Base-by-base conservation (phyloP, 2,888 invertebrate genomes). In the Pollenia griseotomentosa region DNA sequence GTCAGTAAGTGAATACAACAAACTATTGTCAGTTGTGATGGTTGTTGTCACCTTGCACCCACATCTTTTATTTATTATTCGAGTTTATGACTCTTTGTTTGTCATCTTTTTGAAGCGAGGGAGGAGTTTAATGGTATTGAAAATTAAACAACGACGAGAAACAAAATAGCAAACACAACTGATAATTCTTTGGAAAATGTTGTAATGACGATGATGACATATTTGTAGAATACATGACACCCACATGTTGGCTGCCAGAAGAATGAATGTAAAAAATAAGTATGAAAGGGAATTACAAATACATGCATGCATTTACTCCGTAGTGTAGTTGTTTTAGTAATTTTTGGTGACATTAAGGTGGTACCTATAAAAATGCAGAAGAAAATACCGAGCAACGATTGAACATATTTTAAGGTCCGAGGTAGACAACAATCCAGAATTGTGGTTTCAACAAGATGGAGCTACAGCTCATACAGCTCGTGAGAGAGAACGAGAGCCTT, bases 1-100 rank as follows among this genome's bases (percentile, higher is more conserved):
- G 53, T 70, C 46, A 63, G 46, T 53, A 63, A 71, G 10, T 55
- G 53, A 70, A 5, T 42, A 51, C 57, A 40, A 46, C 16, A 8
- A 55, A 44, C 46, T 51, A 40, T 63, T 42, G 44, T 19, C n/a
- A 23, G 0, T 48, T 66, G 23, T 23, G 44, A 19, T 11, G 12
- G 0, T 48, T 66, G 23, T 33, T 63, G 44, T 55, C 55, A 42
- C 42, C 48, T 61, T 75, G 63, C 79, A 74, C 79, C 84, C 79
- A 74, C 84, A 53, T 74, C 11, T 48, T 10, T 61, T 44, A 3
- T 40, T 19, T 44, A 23, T 53, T 53, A 46, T 5, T 19, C 42
- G 33, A 78, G 65, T 84, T 84, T 66, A 74, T 84, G 59, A 40
- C 40, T 61, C 61, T 66, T 84, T 79, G 73, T 84, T 33, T 74